Evolutionary conservation across 2,113 vertebrate genomes (phyloP), one percentile per base, ranked within the genome.

Genomic region (Condylura cristata): DNA sequence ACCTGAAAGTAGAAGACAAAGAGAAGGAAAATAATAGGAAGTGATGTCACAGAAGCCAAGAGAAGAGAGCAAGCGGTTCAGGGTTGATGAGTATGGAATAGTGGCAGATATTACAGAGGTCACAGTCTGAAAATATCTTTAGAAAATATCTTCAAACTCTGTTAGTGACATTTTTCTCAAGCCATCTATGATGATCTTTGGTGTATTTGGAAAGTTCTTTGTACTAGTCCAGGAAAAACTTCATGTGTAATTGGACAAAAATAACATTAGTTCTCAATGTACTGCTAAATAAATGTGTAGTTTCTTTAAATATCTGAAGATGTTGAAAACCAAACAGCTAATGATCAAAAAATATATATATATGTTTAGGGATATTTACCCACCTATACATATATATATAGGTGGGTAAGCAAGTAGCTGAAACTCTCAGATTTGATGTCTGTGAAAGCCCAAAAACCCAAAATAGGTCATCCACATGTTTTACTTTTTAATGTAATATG

Each of bases 291-390:
- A 48, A 84, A 5, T n/a, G 37, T 81, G 6, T 68, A 89, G 44
- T 91, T 93, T 75, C 74, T 91, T 39, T 71, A 86, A 92, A 65
- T 65, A 82, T 76, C 46, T 53, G 61, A 86, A 48, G 86, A 90
- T 41, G 34, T 87, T 83, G 86, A 91, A 91, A 85, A 53, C 12
- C 68, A 86, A 91, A 90, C 5, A 65, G 9, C 37, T 78, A 74
- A 70, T 48, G 44, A 83, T 65, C 68, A 20, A 86, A 75, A n/a
- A n/a, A n/a, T n/a, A n/a, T n/a, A n/a, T n/a, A n/a, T n/a, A n/a
- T n/a, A n/a, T n/a, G n/a, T n/a, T n/a, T n/a, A n/a, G n/a, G n/a
- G n/a, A 78, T 48, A 66, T 75, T 3, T 76, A 32, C 2, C 65
- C 48, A 18, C n/a, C n/a, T 26, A 72, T 26, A n/a, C 1, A 11